These are phyloP conservation scores for Sinotaia quadrata DNA, from an alignment of 2,888 invertebrate species.

Conservation along the genomic window DNA sequence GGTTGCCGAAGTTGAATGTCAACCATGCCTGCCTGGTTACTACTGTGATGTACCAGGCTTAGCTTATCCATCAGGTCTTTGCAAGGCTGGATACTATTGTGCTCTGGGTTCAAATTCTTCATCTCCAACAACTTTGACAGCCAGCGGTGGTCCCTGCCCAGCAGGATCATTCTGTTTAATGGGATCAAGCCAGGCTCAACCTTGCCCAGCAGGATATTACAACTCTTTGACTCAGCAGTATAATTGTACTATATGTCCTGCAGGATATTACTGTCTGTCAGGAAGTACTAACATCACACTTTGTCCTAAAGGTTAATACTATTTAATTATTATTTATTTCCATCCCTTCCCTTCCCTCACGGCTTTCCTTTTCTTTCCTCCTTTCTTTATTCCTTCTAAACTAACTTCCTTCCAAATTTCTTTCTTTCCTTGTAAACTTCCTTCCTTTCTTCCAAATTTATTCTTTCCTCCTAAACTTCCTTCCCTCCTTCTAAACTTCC, in stretches of 20 bases:
- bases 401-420: too few species aligned
- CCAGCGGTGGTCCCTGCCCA: conserved; percentile 67
- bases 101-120: conserved; percentile 59
- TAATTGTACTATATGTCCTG: conserved; percentile 63
- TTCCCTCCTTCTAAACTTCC: too few species aligned
- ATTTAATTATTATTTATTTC: not conserved
- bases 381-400: too few species aligned
- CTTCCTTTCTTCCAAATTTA: too few species aligned
- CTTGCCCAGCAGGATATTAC: conserved; percentile 65
- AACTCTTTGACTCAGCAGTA: conserved; percentile 51
- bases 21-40: conserved; percentile 62
- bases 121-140: conserved; percentile 47
- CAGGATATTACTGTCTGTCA: conserved; percentile 63
- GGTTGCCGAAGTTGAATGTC: conserved; percentile 51
- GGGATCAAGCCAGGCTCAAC: conserved; percentile 56
- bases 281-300: conserved; percentile 51
- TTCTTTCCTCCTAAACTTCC: too few species aligned
- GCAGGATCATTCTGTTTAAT: conserved; percentile 61
- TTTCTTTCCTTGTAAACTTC: too few species aligned
- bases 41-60: conserved; percentile 65
- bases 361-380: too few species aligned
- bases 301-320: conserved; percentile 63
- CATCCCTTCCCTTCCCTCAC: too few species aligned
- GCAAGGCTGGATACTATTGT: conserved; percentile 63
- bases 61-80: conserved; percentile 57